Evolutionary conservation across 1,140 invertebrate species (phyloP), one percentile per base, ranked within the genome.

Genomic region (Lepidurus apus): DNA sequence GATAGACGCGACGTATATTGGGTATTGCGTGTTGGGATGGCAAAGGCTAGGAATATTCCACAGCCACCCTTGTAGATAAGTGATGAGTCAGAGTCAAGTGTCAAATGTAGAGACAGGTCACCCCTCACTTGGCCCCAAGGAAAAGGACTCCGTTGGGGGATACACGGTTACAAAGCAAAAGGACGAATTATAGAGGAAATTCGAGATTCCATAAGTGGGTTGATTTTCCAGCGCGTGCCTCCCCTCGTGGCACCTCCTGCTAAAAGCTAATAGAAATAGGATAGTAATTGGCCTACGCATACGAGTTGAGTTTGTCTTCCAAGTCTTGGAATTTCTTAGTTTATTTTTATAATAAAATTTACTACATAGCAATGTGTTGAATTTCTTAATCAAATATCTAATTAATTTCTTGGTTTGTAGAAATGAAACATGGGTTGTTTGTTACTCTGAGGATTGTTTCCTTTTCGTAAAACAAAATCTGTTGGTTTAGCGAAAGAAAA

Each of bases 1-100:
- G 53, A 65, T 65, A n/a, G 53, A 17, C 53, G 13, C 13, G 17
- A 65, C n/a, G 21, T n/a, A 65, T 65, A n/a, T 13, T n/a, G 17
- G 53, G 21, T n/a, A 65, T 65, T 65, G 53, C 17, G 17, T 65
- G 17, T 65, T 21, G 9, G 53, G 21, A 21, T 7, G 21, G 53
- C 53, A 65, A 0, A 9, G 21, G 53, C 53, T 65, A 65, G 53
- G 53, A 65, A 65, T 65, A 65, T 65, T 65, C 53, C 53, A 65
- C 53, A 13, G 53, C 21, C 53, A 65, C 53, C 53, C 53, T 65
- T 65, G 53, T 13, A 65, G 53, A 65, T 65, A 65, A 65, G 53
- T 65, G 53, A 65, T 65, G 53, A 65, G 53, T 65, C 53, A 65
- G 53, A 65, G 53, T 65, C 53, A 65, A 65, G 53, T 65, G 53